Evolutionary conservation across 37 sponge, comb jelly and placozoan genomes (phyloP).

Genomic region (Theonella swinhoei): DNA sequence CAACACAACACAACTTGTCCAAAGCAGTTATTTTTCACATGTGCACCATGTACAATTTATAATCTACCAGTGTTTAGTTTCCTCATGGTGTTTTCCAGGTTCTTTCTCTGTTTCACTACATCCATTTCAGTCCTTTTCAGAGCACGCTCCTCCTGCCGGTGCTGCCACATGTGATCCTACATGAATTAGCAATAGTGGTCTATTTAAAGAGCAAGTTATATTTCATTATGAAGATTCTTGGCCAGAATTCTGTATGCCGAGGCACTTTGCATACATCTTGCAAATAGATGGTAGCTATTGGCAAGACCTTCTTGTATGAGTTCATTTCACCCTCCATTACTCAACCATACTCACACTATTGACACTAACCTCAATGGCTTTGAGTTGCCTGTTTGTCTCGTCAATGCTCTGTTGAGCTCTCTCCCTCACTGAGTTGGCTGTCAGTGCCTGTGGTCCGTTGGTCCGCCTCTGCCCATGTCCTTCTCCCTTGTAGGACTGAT

Average conservation of each 20-base stretch:
- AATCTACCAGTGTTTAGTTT: background rate
- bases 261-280: no score
- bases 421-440: conserved; percentile 25
- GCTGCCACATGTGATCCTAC: conserved; percentile 87
- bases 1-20: no score
- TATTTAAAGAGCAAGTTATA: no score
- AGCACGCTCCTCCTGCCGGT: conserved; percentile 84
- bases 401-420: conserved; percentile 49
- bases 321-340: no score
- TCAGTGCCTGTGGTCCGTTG: conserved; percentile 8
- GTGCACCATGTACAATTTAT: no score
- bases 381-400: conserved; percentile 39
- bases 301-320: no score
- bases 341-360: no score
- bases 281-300: no score
- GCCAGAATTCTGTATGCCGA: no score
- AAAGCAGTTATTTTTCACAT: no score
- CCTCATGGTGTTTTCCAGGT: conserved; percentile 20
- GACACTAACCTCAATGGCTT: conserved; percentile 54
- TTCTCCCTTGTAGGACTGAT: background rate
- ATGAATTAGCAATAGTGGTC: no score
- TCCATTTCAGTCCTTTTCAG: conserved; percentile 70
- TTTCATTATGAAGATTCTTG: no score
- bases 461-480: background rate
- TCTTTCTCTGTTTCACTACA: conserved; percentile 54